Evolutionary conservation across 1,140 invertebrate genomes (phyloP), one percentile per base, ranked within the genome.

Genomic region (Hycleus cichorii): DNA sequence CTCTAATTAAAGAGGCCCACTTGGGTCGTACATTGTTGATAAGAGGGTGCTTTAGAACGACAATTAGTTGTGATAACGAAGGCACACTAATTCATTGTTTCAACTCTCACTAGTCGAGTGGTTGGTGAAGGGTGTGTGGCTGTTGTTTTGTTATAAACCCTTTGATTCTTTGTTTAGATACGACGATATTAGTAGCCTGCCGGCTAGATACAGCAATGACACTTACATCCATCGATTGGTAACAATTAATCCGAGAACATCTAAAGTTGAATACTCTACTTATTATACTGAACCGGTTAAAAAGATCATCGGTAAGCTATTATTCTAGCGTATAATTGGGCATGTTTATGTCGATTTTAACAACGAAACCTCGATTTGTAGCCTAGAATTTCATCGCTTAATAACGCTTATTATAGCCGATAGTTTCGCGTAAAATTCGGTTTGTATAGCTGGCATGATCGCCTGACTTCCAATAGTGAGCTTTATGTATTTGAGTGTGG

Each of bases 221-320:
- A 81, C 83, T 52, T 87, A 86, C 72, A 76, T 87, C 55, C 77
- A 80, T 8, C 80, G 79, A 59, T 69, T 86, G 43, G 63, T 87
- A 18, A 71, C 77, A 54, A 64, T 63, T 39, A 69, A 70, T 12
- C 83, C 83, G 1, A 74, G 79, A 25, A 80, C 81, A 62, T 78
- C 78, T 78, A 42, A 74, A 77, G 56, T 78, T 78, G 56, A 76
- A 53, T 78, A 82, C 49, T 77, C 77, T 52, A 76, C 83, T 43
- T 81, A 80, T 75, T 87, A 85, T 71, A 74, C 77, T 9, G 82
- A 84, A 60, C 83, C 83, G 2, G 79, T 80, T 38, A 79, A 80
- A 64, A 81, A 77, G 64, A 81, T 82, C 61, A 81, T 83, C 72
- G 82, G 84, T 76, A 77, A 76, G 74, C 66, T 51, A 39, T 39